These are phyloP conservation scores for Eleginops maclovinus DNA, from an alignment of 2,113 vertebrate genomes.

Conservation along the genomic window DNA sequence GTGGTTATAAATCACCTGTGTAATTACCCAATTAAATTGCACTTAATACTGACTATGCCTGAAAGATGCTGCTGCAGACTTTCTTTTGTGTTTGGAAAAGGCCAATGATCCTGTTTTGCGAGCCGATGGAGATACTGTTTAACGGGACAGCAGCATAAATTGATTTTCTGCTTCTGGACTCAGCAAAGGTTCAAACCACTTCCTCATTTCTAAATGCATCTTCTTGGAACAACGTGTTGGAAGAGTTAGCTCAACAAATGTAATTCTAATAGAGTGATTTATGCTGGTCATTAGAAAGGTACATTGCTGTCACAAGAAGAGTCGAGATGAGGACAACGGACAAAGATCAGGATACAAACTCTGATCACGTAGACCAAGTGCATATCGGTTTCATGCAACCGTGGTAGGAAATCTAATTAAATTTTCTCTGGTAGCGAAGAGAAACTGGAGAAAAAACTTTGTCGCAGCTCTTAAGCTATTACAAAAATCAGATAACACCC, in stretches of 20 bases:
- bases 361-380: conserved; percentile 39
- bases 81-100: not conserved
- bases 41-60: not conserved
- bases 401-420: conserved; percentile 36
- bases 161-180: conserved; percentile 52
- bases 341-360: conserved; percentile 34
- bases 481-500: not conserved
- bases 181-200: conserved; percentile 50
- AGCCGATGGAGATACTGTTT: conserved; percentile 32
- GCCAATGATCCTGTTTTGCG: conserved; percentile 7
- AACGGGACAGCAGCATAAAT: conserved; percentile 41
- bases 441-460: conserved; percentile 21
- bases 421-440: conserved; percentile 22
- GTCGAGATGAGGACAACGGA: conserved; percentile 41
- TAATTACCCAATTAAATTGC: too few species aligned
- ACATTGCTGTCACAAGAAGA: conserved; percentile 9
- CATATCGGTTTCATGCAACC: conserved; percentile 37
- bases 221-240: conserved; percentile 20
- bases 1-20: not conserved
- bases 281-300: conserved; percentile 42
- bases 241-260: conserved; percentile 22
- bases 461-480: not conserved
- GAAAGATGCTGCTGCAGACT: not conserved
- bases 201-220: conserved; percentile 42
- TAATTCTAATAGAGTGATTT: conserved; percentile 43